phyloP scores from a whole-genome alignment of 35 echinoderm and acorn worm species.

The Diadema setosum region DNA sequence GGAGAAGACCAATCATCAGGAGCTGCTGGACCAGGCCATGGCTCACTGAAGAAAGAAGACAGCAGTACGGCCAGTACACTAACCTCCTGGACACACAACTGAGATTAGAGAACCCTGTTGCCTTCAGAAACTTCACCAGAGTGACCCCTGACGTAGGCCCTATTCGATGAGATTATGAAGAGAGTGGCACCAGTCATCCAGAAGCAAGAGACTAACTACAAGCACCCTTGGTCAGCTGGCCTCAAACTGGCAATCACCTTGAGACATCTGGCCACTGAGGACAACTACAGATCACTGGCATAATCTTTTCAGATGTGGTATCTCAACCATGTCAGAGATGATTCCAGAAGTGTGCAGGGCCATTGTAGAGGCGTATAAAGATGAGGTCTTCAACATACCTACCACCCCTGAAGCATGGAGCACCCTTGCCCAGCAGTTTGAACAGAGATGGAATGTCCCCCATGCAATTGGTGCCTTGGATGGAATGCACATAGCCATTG shows the following conservation, averaged over 20 bases:
- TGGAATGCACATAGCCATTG: conserved; percentile 40
- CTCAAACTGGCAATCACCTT: conserved; percentile 28
- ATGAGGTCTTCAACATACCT: conserved; percentile 30
- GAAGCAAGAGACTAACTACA: conserved; percentile 16
- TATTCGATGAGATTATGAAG: neutral
- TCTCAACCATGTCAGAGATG: neutral
- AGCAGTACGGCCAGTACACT: conserved; percentile 29
- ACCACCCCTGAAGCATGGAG: conserved; percentile 29
- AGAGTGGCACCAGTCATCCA: conserved; percentile 31
- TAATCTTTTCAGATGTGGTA: conserved; percentile 13
- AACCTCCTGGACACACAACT: conserved; percentile 13
- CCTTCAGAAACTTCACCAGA: conserved; percentile 24
- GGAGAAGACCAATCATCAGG: conserved; percentile 41
- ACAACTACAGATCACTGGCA: conserved; percentile 27
- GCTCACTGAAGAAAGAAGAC: conserved; percentile 20
- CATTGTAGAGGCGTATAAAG: conserved; percentile 33
- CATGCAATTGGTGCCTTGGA: conserved; percentile 38
- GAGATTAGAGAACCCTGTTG: conserved; percentile 3
- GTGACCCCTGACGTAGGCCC: neutral
- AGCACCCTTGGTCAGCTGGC: neutral
- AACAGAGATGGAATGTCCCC: conserved; percentile 38
- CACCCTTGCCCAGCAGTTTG: conserved; percentile 43
- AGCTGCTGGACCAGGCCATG: conserved; percentile 24
- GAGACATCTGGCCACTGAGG: conserved; percentile 42
- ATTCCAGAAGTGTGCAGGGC: conserved; percentile 34